Percentiles rank a stretch among this genome's conserved stretches.
These are phyloP conservation scores for Phorcus lineatus DNA, from an alignment of 2,888 invertebrate species.

Conservation along the genomic window DNA sequence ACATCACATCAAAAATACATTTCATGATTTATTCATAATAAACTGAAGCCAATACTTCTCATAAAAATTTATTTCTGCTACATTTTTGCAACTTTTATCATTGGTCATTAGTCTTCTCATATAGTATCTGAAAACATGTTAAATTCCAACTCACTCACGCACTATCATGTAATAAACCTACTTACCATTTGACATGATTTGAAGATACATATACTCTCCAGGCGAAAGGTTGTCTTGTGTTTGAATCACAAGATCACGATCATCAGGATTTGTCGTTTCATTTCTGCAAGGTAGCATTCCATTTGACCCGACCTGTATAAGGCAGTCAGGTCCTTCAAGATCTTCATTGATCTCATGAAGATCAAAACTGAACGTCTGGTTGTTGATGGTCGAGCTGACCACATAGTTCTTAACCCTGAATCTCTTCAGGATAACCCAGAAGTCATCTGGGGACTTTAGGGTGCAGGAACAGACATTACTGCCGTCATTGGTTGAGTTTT, in stretches of 20 bases:
- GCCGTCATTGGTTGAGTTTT: too few species aligned
- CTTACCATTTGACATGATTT: too few species aligned
- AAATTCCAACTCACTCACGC: too few species aligned
- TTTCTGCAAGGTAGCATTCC: neutral
- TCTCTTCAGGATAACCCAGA: neutral
- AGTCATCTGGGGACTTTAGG: neutral
- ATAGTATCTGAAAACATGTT: too few species aligned
- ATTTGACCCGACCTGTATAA: neutral
- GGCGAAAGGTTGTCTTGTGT: neutral
- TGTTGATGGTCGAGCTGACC: neutral
- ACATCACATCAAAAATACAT: too few species aligned
- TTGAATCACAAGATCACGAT: neutral
- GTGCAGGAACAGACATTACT: neutral
- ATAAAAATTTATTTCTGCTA: too few species aligned
- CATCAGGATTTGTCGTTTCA: too few species aligned
- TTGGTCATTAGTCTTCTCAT: too few species aligned
- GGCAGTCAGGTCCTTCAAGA: neutral
- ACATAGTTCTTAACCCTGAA: neutral
- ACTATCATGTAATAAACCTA: too few species aligned
- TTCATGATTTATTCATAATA: too few species aligned
- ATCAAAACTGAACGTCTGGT: neutral
- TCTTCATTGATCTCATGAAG: neutral
- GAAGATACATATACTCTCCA: neutral
- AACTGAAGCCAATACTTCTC: too few species aligned
- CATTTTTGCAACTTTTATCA: too few species aligned